Evolutionary conservation across 2,113 vertebrate genomes (phyloP), one percentile per base, ranked within the genome.

Genomic region (Eolophus roseicapilla): DNA sequence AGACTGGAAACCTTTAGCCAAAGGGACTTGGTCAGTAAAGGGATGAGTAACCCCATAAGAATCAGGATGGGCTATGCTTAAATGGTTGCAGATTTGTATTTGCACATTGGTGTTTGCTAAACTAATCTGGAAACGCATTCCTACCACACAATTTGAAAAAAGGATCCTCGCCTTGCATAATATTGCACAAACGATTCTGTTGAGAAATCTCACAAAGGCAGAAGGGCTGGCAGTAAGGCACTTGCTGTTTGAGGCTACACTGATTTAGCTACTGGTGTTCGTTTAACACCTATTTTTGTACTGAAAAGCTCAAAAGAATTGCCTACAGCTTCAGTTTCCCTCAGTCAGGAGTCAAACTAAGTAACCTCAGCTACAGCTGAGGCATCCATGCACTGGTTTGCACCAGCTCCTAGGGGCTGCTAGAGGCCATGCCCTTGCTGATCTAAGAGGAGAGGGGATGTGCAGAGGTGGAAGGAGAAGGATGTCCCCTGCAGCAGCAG

Each of bases 11-110:
- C 17, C 28, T 49, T 71, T 4, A 82, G 69, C 17, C 65, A 69
- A 57, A 69, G 57, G 29, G 5, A 65, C 5, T 44, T 15, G 9
- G n/a, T 33, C 74, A 77, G 27, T 11, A 76, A 88, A 59, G 11
- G 41, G 39, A 77, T 0, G 0, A 74, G 35, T 44, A 47, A 67
- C 16, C 0, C 0, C 10, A 1, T 11, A 49, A 65, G 10, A 64
- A 82, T 27, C 18, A 65, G 52, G 28, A 59, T 3, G 10, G 49
- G 9, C 27, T 79, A 20, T 2, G 5, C 46, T 80, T 59, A 82
- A 86, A 43, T 13, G 25, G 23, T 47, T 70, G 31, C 44, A 59
- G 18, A 85, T 65, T 62, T 69, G 28, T 59, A 75, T 53, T 67
- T 77, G 59, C n/a, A 84, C n/a, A 27, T 9, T 57, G 62, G 25